These are phyloP conservation scores for Phanerotoma sp. DNA, from an alignment of 2,888 invertebrate genomes.

Conservation along the genomic window DNA sequence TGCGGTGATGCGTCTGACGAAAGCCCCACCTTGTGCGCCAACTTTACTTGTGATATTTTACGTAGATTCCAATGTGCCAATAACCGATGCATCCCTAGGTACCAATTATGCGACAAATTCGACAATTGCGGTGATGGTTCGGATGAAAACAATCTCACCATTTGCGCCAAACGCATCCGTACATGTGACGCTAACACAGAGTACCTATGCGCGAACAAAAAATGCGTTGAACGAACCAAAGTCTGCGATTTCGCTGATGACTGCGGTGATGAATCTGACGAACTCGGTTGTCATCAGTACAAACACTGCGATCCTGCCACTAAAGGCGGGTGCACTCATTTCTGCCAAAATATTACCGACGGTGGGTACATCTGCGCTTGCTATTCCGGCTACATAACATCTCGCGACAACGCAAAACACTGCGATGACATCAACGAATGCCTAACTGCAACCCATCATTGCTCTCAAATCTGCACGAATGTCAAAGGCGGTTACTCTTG, in stretches of 20 bases:
- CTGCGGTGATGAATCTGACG: constrained; percentile 88
- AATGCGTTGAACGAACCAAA: constrained; percentile 76
- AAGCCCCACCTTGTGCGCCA: constrained; percentile 74
- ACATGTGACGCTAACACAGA: constrained; percentile 78
- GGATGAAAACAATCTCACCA: constrained; percentile 93
- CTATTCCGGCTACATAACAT: constrained; percentile 81
- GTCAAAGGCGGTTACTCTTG: constrained; percentile 89
- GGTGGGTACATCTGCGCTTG: constrained; percentile 91
- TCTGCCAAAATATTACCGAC: constrained; percentile 81
- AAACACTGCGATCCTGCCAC: constrained; percentile 56
- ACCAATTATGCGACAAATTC: constrained; percentile 86
- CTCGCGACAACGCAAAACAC: constrained; percentile 75
- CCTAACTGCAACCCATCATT: constrained; percentile 76
- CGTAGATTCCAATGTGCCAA: constrained; percentile 88
- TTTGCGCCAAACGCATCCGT: constrained; percentile 75
- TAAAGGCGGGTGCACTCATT: constrained; percentile 88
- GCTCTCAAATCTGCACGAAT: constrained; percentile 92
- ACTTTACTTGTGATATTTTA: constrained; percentile 82
- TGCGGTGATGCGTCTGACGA: constrained; percentile 93
- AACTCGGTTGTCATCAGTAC: constrained; percentile 76
- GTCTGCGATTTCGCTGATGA: constrained; percentile 90
- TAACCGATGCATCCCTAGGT: constrained; percentile 80
- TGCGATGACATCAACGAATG: constrained; percentile 93
- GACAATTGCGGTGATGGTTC: constrained; percentile 95
- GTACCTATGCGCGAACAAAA: constrained; percentile 85